Evolutionary conservation across 2,113 vertebrate species (phyloP).

Genomic region (Calonectris borealis): DNA sequence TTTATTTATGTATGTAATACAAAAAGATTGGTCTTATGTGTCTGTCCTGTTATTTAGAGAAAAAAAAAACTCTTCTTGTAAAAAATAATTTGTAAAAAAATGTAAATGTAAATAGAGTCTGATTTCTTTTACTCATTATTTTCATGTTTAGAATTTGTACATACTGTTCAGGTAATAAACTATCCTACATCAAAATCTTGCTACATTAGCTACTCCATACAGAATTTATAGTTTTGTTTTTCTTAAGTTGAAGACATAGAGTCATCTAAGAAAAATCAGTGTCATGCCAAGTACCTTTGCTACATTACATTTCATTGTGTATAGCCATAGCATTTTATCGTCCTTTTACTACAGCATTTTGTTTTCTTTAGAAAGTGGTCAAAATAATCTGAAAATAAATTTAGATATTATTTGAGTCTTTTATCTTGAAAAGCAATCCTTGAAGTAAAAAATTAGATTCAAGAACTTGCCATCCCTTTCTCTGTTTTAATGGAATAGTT

Average conservation of each 20-base stretch:
- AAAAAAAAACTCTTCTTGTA: conserved; percentile 78
- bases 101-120: conserved; percentile 91
- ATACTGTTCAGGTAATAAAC: conserved; percentile 92
- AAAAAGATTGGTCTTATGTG: conserved; percentile 76
- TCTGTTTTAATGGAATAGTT: background rate
- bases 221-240: background rate
- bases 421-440: background rate
- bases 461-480: background rate
- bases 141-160: conserved; percentile 89
- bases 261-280: background rate
- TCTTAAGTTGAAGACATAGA: background rate
- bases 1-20: conserved; percentile 95
- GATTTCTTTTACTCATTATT: conserved; percentile 81
- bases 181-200: conserved; percentile 18
- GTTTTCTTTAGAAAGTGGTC: background rate
- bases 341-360: background rate
- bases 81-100: conserved; percentile 88
- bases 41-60: conserved; percentile 77
- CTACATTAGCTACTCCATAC: background rate
- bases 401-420: background rate
- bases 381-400: background rate
- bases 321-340: background rate
- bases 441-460: background rate
- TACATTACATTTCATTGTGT: background rate
- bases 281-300: background rate